A percentile compares a stretch with the other conserved stretches of the same genome.
Conservation (phyloP, 2,113 vertebrate genomes). For the Chlamydotis undulata region DNA sequence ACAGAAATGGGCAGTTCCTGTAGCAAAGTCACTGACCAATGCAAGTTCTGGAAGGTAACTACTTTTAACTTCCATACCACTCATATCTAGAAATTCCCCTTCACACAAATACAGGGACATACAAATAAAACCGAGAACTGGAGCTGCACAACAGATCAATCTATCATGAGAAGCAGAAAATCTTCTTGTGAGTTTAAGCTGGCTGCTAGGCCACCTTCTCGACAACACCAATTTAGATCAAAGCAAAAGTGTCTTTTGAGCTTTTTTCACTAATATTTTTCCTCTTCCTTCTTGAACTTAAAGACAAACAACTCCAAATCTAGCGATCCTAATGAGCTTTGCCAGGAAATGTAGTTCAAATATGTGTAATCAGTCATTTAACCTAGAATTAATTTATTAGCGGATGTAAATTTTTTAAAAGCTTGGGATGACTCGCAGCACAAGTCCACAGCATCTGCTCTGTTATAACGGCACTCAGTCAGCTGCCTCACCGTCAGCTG, state of each 20-base stretch:
- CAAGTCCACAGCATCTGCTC: slow-evolving; percentile 7
- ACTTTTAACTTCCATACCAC: not conserved
- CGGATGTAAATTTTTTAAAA: not conserved
- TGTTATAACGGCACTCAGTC: not conserved
- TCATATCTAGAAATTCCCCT: not conserved
- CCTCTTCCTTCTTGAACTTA: not conserved
- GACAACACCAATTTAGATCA: not conserved
- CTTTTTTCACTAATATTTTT: not conserved
- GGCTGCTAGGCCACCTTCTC: not conserved
- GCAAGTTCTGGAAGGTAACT: not conserved
- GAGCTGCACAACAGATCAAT: not conserved
- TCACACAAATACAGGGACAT: not conserved
- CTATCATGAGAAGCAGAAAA: not conserved
- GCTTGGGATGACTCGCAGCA: not conserved
- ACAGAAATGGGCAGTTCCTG: not conserved
- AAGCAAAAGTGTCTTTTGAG: not conserved
- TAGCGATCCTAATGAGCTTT: not conserved
- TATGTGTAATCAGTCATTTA: not conserved
- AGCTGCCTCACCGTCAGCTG: not conserved
- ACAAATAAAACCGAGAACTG: not conserved
- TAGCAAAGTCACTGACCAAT: not conserved
- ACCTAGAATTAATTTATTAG: slow-evolving; percentile 24
- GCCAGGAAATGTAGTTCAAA: not conserved
- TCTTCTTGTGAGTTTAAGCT: not conserved
- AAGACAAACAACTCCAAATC: not conserved